A percentile compares a stretch with the other conserved stretches of the same genome.
Conservation (phyloP, 2,888 invertebrate genomes). For the Aplocera efformata region DNA sequence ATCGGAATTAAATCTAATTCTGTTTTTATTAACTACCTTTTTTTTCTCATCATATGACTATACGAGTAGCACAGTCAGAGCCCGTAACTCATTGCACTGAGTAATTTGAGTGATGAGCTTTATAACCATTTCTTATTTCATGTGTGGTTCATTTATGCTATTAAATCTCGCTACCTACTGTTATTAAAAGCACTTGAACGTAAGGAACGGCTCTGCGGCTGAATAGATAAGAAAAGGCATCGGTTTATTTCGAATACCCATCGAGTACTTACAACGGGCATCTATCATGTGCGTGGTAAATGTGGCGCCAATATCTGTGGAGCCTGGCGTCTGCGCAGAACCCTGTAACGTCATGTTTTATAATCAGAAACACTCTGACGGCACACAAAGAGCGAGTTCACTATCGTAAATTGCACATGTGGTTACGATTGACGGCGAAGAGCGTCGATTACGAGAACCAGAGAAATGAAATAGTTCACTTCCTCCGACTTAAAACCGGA, state of each 20-base stretch:
- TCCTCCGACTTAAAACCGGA: slow-evolving; percentile 34
- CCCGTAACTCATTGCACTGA: slow-evolving; percentile 11
- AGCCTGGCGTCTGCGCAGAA: slow-evolving; percentile 56
- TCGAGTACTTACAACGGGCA: slow-evolving; percentile 42
- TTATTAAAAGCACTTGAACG: slow-evolving; percentile 51
- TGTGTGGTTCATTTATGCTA: slow-evolving; percentile 15
- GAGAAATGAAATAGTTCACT: slow-evolving; percentile 35
- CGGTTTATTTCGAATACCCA: slow-evolving; percentile 62
- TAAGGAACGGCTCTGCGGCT: slow-evolving; percentile 35
- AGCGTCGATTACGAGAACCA: slow-evolving; percentile 21
- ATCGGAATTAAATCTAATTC: too few species aligned
- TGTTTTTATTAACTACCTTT: too few species aligned
- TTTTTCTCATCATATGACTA: too few species aligned
- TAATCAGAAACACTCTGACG: slow-evolving; percentile 35
- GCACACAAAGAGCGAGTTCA: slow-evolving; percentile 34
- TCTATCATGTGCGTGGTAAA: slow-evolving; percentile 71
- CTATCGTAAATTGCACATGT: slow-evolving; percentile 30
- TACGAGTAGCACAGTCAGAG: neutral
- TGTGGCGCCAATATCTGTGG: slow-evolving; percentile 61
- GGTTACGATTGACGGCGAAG: slow-evolving; percentile 15
- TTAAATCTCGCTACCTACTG: slow-evolving; percentile 21
- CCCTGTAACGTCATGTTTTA: slow-evolving; percentile 53
- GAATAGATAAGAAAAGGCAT: slow-evolving; percentile 51
- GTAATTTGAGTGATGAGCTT: slow-evolving; percentile 10
- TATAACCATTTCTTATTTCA: slow-evolving; percentile 18